phyloP scores from a whole-genome alignment of 2,797 vertebrate species.

The Tapirus indicus region DNA sequence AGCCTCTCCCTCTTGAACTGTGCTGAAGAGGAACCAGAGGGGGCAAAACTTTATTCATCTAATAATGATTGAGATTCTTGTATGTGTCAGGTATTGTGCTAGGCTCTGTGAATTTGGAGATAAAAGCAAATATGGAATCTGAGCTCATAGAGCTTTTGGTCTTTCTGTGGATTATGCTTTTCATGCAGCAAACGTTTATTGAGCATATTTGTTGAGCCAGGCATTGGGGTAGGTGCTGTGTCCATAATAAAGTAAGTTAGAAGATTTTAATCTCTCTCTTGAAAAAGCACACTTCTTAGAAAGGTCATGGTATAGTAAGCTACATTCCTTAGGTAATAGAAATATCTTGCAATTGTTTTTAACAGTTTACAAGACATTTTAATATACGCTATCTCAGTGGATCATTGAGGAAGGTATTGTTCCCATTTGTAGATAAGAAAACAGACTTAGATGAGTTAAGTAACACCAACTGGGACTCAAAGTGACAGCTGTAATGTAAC shows the following conservation, averaged over 20 bases:
- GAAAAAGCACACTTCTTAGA: constrained; percentile 28
- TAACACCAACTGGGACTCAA: neutral
- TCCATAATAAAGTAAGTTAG: constrained; percentile 7
- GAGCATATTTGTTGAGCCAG: constrained; percentile 24
- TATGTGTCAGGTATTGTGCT: neutral
- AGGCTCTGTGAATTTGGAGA: constrained; percentile 10
- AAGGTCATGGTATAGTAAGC: neutral
- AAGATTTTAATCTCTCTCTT: constrained; percentile 28
- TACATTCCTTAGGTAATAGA: constrained; percentile 7
- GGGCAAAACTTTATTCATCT: neutral
- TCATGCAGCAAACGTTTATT: neutral
- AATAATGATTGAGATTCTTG: neutral
- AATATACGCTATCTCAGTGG: neutral
- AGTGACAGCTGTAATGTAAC: neutral
- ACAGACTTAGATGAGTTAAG: constrained; percentile 5
- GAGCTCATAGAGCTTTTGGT: neutral
- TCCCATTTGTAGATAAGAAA: constrained; percentile 46
- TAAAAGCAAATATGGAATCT: constrained; percentile 14
- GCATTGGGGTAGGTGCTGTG: neutral
- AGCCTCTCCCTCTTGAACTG: neutral
- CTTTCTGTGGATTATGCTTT: constrained; percentile 15
- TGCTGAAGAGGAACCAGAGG: neutral
- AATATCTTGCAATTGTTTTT: constrained; percentile 47
- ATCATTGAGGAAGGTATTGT: neutral
- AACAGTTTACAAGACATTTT: constrained; percentile 46